Base-by-base conservation (phyloP, 2,888 invertebrate genomes). In the Chymomyza amoena region DNA sequence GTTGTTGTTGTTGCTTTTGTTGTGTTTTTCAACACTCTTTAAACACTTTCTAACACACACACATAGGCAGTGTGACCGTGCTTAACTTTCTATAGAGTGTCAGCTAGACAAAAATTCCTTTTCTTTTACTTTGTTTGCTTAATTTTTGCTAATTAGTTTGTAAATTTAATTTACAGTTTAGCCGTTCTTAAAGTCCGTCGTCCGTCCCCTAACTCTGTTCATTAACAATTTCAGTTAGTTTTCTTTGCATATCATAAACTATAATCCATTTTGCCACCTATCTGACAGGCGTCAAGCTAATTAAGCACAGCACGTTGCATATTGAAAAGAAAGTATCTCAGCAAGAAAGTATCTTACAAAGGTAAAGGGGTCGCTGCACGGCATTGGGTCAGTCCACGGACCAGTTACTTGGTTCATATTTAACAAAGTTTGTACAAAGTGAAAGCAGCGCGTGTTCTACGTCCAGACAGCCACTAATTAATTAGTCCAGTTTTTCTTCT, bases 371-470 rank as follows among this genome's bases (percentile, higher is more conserved):
- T 61, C 50, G 66, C 25, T 60, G 60, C 15, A 51, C 32, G 36
- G 36, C 51, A 28, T 71, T 61, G 63, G 32, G 20, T 57, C 39
- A 54, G 63, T 65, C 69, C 60, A n/a, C 61, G 25, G 15, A 32
- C 32, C 59, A 15, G 59, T 32, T 10, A 20, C 59, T 59, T 25
- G 68, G 32, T 45, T 45, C 39, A 45, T 45, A 45, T 45, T 70
- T 80, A 80, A 80, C 68, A 71, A 77, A 80, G 78, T 80, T 77
- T 67, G 78, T 78, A 72, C 75, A 59, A 79, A 79, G 76, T 79
- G 76, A 79, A 79, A 76, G 69, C 13, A 13, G 13, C 20, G 54
- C 16, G 54, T 20, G 20, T 54, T 10, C 16, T 3, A 20, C 16
- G 71, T 68, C 73, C 76, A 78, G 78, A 80, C 79, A 61, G 39